Conservation (phyloP, 2,888 invertebrate genomes). For the Patella ulyssiponensis region DNA sequence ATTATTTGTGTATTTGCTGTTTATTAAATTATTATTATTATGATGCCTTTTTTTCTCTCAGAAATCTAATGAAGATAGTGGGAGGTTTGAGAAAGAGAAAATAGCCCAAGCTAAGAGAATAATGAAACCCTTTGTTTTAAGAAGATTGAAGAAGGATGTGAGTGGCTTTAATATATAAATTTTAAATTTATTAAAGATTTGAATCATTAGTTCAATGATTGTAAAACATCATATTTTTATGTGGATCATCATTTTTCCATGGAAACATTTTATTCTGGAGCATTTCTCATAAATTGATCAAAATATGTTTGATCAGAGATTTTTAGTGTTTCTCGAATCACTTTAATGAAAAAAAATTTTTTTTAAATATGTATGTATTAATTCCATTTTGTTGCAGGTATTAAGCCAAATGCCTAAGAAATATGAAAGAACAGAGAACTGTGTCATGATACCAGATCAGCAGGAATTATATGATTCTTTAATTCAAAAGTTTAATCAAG, state of each 20-base stretch:
- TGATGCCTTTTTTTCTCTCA: conserved; percentile 28
- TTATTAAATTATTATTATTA: background rate
- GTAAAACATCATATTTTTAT: no score
- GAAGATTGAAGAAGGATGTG: conserved; percentile 90
- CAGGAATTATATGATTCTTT: conserved; percentile 83
- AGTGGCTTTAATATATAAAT: conserved; percentile 15
- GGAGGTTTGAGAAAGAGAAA: conserved; percentile 90
- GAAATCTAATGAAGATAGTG: conserved; percentile 66
- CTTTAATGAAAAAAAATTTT: no score
- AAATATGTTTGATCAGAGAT: no score
- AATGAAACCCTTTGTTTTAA: conserved; percentile 94
- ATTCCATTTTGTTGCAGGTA: conserved; percentile 57
- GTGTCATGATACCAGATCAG: conserved; percentile 83
- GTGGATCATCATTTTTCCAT: no score
- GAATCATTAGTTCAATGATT: no score
- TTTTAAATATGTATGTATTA: background rate
- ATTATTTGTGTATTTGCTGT: background rate
- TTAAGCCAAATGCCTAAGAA: conserved; percentile 85
- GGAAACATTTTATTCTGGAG: no score
- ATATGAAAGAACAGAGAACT: conserved; percentile 79
- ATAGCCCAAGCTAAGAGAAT: conserved; percentile 94
- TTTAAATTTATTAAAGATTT: no score
- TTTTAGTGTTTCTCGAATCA: no score
- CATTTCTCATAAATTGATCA: no score
- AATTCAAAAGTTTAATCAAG: conserved; percentile 72